Base-by-base conservation (phyloP, 2,113 vertebrate species). In the Eubucco bourcierii region DNA sequence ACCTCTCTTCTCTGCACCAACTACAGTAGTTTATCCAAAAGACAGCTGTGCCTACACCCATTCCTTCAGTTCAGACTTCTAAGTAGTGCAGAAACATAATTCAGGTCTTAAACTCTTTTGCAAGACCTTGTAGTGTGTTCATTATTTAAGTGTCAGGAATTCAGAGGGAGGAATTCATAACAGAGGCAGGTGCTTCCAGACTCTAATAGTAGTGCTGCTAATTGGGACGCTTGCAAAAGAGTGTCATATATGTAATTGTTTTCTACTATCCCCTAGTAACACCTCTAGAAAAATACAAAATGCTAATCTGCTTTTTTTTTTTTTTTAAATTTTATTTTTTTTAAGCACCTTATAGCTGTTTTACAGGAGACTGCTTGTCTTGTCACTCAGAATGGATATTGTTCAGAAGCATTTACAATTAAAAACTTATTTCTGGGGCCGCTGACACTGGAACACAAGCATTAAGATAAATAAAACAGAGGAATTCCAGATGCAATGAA, bases 211-310 rank as follows among this genome's bases (percentile, higher is more conserved):
- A 91, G 63, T 74, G 76, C 86, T 72, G 18, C 78, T 95, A 79
- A 96, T 92, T 96, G 93, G 80, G 47, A 87, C 88, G 87, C 77
- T 94, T 94, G 81, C 93, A 96, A 95, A 97, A 87, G 75, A 96
- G 80, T 94, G 94, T 95, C 91, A 73, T 86, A 83, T 84, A 68
- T 96, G 92, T 92, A 90, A 93, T 28, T 95, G 94, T 73, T 93
- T 97, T 97, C 88, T 79, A 87, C 81, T 87, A 92, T 94, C 90
- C 84, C 67, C 75, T 67, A 95, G 92, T 97, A 98, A 80, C 66
- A 96, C 84, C 80, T 87, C 58, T 46, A 95, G 91, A 94, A 96
- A 97, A 94, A 97, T 84, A 41, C 73, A 94, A 94, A 93, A 83
- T 59, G 71, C 58, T 70, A 72, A 90, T 89, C 58, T 75, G 75